phyloP scores from a whole-genome alignment of 2,888 invertebrate genomes.

The Diaphora mendica region DNA sequence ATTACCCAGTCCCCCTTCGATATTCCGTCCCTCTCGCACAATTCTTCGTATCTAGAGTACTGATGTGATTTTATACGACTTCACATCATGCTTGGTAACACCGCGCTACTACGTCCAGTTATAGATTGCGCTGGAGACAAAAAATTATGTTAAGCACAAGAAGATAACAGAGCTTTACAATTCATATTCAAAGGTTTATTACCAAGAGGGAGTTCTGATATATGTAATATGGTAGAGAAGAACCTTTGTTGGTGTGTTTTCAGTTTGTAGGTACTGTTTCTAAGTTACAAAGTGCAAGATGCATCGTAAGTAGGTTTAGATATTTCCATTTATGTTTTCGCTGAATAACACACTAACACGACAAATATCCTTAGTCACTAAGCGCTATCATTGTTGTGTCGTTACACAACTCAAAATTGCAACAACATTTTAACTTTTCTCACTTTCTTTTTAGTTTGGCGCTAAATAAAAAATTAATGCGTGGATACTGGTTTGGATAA shows the following conservation, averaged over 20 bases:
- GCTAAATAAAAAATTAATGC: no score
- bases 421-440: no score
- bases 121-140: slow-evolving; percentile 48
- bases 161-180: slow-evolving; percentile 51
- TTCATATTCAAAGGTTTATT: slow-evolving; percentile 55
- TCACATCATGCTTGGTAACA: slow-evolving; percentile 32
- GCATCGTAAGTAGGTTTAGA: neutral
- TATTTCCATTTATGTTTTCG: neutral
- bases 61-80: slow-evolving; percentile 32
- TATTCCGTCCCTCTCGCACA: neutral
- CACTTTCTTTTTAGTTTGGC: no score
- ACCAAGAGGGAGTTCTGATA: slow-evolving; percentile 34
- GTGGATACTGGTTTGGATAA: no score
- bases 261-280: slow-evolving; percentile 26
- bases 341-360: neutral
- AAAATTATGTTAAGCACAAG: slow-evolving; percentile 48
- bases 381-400: no score
- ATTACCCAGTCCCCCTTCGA: neutral
- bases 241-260: slow-evolving; percentile 48
- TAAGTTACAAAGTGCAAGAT: slow-evolving; percentile 36
- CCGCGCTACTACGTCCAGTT: slow-evolving; percentile 41
- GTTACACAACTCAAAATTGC: no score
- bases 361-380: no score
- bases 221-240: slow-evolving; percentile 45
- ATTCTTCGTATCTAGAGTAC: neutral